Conservation (phyloP, 37 sponge, comb jelly and placozoan genomes). For the Haliclona indistincta region DNA sequence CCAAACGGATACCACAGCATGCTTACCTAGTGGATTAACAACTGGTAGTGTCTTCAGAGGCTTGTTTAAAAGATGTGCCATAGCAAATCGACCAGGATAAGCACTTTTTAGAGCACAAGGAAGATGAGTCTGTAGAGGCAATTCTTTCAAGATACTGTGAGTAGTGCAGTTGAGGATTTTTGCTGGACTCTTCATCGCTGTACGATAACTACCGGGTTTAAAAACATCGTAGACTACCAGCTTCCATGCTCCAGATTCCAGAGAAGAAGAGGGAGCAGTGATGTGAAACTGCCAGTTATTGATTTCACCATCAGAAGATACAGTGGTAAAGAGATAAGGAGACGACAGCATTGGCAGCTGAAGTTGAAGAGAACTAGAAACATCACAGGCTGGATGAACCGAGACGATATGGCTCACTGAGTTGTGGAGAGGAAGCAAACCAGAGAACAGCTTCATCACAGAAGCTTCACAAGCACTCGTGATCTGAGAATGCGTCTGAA, state of each 20-base stretch:
- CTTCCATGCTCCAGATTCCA: neutral
- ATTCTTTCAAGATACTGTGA: conserved; percentile 3
- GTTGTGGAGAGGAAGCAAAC: conserved; percentile 24
- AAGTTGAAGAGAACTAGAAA: conserved; percentile 53
- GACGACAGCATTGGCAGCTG: conserved; percentile 58
- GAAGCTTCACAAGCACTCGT: neutral
- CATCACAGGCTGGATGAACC: conserved; percentile 52
- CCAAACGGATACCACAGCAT: conserved; percentile 72
- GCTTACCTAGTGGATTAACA: conserved; percentile 32
- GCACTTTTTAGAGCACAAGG: conserved; percentile 55
- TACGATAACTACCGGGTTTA: no score
- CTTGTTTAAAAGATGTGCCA: conserved; percentile 53
- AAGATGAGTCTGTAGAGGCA: conserved; percentile 20
- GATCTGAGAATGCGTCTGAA: neutral
- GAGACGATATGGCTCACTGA: conserved; percentile 24
- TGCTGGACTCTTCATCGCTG: no score
- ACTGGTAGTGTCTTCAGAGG: conserved; percentile 6
- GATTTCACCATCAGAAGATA: conserved; percentile 69
- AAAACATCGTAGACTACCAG: conserved; percentile 58
- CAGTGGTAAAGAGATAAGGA: conserved; percentile 77
- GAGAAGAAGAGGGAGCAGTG: neutral
- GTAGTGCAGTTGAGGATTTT: conserved; percentile 26
- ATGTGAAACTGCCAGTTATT: conserved; percentile 68
- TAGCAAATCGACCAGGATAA: conserved; percentile 65
- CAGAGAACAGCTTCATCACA: conserved; percentile 42